Base-by-base conservation (phyloP, 1,140 invertebrate genomes). In the Cydia amplana region DNA sequence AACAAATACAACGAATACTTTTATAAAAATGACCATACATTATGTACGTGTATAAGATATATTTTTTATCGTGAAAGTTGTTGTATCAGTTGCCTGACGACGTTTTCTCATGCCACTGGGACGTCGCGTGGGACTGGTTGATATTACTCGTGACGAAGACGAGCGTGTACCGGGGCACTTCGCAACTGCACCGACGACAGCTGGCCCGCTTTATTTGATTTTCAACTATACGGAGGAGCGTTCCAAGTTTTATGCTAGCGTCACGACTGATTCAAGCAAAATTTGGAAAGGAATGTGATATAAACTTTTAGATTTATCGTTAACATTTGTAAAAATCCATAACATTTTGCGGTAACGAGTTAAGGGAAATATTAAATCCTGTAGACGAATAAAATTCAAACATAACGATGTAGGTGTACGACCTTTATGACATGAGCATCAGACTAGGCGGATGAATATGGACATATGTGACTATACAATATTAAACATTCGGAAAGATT, bases 181-280 rank as follows among this genome's bases (percentile, higher is more conserved):
- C 79, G 79, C 80, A 76, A 85, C 74, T 88, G 86, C 83, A 84
- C 70, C 75, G 80, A 78, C 83, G 82, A 83, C 86, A 88, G 83
- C 84, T 88, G 83, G 79, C 78, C 60, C 79, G 77, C 83, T 86
- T 85, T 87, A 90, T 91, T 88, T 87, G 85, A 89, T 87, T 87
- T 88, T 78, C 80, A 81, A 87, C 77, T 82, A 73, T 80, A 77
- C 78, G 76, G 75, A 78, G 81, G 73, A 80, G 75, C 77, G 78
- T 83, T 23, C 84, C 74, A 78, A 82, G 79, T 84, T 81, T 84
- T 81, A 82, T 82, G 75, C 78, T 74, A 76, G 70, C 28, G 72
- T 55, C 65, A 75, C 49, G 75, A 76, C 65, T 75, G 73, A 77
- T 78, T 78, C 78, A 28, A 75, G 64, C 67, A 78, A 49, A 73